Evolutionary conservation across 2,113 vertebrate species (phyloP).

Genomic region (Nycticryphes semicollaris): DNA sequence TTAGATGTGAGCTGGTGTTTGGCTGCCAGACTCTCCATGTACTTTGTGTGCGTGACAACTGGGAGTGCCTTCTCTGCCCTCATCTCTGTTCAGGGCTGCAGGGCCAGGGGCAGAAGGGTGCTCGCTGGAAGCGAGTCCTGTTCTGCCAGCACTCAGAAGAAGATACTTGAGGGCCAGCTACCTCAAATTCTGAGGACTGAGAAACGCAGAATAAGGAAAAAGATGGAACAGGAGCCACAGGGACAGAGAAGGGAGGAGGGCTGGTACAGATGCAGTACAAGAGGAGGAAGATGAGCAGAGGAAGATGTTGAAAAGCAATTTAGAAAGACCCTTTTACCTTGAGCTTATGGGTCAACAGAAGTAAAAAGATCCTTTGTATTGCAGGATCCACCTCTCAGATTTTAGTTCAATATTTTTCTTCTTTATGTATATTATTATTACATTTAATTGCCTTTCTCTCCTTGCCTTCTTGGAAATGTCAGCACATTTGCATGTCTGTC

Average conservation of each 20-base stretch:
- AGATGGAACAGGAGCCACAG: background rate
- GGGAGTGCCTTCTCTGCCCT: background rate
- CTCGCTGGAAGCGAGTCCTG: background rate
- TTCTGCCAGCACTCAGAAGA: background rate
- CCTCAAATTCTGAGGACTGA: background rate
- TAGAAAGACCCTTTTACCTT: background rate
- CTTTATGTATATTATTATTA: background rate
- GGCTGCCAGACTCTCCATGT: background rate
- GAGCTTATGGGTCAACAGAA: background rate
- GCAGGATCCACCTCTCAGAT: background rate
- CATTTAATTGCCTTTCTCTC: background rate
- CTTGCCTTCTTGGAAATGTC: background rate
- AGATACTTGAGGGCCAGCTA: background rate
- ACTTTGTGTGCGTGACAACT: background rate
- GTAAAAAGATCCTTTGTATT: background rate
- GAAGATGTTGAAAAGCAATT: background rate
- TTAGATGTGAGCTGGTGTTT: background rate
- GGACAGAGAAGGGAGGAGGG: background rate
- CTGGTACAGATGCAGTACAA: background rate
- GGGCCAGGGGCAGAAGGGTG: background rate
- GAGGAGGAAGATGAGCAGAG: background rate
- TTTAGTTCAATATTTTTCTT: background rate
- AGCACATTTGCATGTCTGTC: background rate
- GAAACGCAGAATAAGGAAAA: background rate
- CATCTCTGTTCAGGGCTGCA: background rate